A percentile compares a stretch with the other conserved stretches of the same genome.
Conservation (phyloP, 2,113 vertebrate species). For the Coptodon bakossiorum region DNA sequence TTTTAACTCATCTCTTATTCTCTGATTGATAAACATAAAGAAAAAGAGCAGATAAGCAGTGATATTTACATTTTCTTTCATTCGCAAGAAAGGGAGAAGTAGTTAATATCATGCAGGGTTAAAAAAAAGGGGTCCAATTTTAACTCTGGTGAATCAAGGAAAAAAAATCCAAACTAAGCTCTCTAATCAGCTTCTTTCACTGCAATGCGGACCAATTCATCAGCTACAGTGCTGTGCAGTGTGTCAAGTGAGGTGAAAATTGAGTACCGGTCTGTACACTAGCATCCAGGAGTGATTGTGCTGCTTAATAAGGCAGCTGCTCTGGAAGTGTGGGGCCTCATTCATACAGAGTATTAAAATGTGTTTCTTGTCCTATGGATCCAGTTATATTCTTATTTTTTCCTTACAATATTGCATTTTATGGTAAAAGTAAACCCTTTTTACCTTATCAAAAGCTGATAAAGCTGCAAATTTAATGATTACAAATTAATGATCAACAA, state of each 20-base stretch:
- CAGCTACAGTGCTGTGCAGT: not conserved
- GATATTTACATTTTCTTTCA: not conserved
- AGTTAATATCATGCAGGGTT: not conserved
- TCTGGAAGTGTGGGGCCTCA: not conserved
- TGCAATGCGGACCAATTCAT: not conserved
- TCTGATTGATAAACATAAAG: conserved; percentile 73
- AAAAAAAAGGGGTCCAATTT: not conserved
- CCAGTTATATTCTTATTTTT: not conserved
- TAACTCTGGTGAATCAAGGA: not conserved
- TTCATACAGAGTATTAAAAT: not conserved
- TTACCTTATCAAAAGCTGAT: not conserved
- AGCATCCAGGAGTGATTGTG: not conserved
- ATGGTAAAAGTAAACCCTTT: not conserved
- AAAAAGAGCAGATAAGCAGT: not conserved
- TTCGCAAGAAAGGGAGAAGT: not conserved
- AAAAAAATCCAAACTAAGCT: not conserved
- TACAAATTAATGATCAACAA: not conserved
- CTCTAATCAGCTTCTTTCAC: not conserved
- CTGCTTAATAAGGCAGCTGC: conserved; percentile 1
- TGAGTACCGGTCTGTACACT: not conserved
- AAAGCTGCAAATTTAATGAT: not conserved
- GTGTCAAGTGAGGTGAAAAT: conserved; percentile 11
- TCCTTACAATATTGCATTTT: not conserved
- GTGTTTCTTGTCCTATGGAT: not conserved
- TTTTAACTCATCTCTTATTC: conserved; percentile 81